A percentile compares a stretch with the other conserved stretches of the same genome.
Evolutionary conservation across 1,140 invertebrate genomes (phyloP).

Genomic region (Tetragonula clypearis): DNA sequence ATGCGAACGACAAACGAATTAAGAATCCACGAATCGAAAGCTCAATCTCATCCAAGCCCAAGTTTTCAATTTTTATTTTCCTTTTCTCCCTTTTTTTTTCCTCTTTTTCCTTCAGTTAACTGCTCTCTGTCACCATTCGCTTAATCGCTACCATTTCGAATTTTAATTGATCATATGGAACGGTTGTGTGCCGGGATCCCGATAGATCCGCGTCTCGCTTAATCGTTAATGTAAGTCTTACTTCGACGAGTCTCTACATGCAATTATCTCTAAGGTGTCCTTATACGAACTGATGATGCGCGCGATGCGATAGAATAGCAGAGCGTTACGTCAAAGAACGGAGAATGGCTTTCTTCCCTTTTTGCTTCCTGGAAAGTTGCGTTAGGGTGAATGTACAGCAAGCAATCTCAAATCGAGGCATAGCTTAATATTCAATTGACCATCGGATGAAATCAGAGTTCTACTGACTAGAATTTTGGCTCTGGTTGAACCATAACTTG

Average conservation of each 20-base stretch:
- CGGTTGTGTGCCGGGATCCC: slow-evolving; percentile 62
- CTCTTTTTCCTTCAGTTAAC: neutral
- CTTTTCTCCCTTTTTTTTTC: neutral
- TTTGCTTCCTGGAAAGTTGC: too few relatives aligned
- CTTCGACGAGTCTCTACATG: slow-evolving; percentile 41
- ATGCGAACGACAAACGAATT: slow-evolving; percentile 23
- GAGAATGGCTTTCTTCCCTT: neutral
- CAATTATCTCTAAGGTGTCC: slow-evolving; percentile 46
- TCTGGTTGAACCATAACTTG: too few relatives aligned
- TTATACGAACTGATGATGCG: slow-evolving; percentile 35
- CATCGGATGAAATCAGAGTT: too few relatives aligned
- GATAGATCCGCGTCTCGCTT: slow-evolving; percentile 33
- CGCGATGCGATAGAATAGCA: slow-evolving; percentile 38
- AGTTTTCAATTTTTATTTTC: neutral
- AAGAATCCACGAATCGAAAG: slow-evolving; percentile 31
- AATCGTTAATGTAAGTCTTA: slow-evolving; percentile 47
- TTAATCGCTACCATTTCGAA: slow-evolving; percentile 67
- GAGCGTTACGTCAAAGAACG: slow-evolving; percentile 41
- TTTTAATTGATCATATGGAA: slow-evolving; percentile 72
- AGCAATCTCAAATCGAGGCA: neutral
- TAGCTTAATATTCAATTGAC: too few relatives aligned
- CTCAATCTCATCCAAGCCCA: slow-evolving; percentile 32
- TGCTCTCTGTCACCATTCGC: slow-evolving; percentile 39
- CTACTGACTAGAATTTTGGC: too few relatives aligned
- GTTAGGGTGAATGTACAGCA: too few relatives aligned